Conservation (phyloP, 2,797 vertebrate species). For the Parotocinclus haroldoi region DNA sequence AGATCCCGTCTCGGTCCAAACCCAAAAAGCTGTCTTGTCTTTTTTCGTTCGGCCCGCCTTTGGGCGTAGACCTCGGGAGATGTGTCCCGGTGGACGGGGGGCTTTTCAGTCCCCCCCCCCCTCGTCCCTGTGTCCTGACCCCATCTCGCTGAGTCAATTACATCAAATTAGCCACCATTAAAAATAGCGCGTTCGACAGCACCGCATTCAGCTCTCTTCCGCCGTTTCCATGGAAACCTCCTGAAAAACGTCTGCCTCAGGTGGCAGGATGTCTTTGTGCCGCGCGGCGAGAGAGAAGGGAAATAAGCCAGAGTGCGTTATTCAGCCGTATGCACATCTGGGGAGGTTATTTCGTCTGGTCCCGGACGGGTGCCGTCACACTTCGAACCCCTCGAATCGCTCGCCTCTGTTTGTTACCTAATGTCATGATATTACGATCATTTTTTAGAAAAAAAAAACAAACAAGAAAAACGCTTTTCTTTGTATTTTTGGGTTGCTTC, state of each 20-base stretch:
- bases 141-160: slow-evolving; percentile 50
- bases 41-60: no score
- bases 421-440: no score
- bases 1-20: no score
- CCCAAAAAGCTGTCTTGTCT: no score
- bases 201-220: slow-evolving; percentile 28
- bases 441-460: no score
- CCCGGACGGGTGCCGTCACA: background rate
- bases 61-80: no score
- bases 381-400: background rate
- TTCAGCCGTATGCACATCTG: slow-evolving; percentile 27
- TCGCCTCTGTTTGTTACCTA: background rate
- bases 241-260: slow-evolving; percentile 40
- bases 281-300: slow-evolving; percentile 6
- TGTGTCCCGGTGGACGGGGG: no score
- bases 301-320: slow-evolving; percentile 19
- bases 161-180: slow-evolving; percentile 47
- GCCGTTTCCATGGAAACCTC: slow-evolving; percentile 52
- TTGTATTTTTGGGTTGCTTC: no score
- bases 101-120: slow-evolving; percentile 16
- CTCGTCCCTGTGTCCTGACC: slow-evolving; percentile 37
- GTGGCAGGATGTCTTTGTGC: slow-evolving; percentile 34
- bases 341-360: slow-evolving; percentile 3
- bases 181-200: slow-evolving; percentile 41
- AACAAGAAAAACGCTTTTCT: no score